A percentile compares a stretch with the other conserved stretches of the same genome.
These are phyloP conservation scores for Aptenodytes forsteri DNA, from an alignment of 2,113 vertebrate species.

Conservation along the genomic window DNA sequence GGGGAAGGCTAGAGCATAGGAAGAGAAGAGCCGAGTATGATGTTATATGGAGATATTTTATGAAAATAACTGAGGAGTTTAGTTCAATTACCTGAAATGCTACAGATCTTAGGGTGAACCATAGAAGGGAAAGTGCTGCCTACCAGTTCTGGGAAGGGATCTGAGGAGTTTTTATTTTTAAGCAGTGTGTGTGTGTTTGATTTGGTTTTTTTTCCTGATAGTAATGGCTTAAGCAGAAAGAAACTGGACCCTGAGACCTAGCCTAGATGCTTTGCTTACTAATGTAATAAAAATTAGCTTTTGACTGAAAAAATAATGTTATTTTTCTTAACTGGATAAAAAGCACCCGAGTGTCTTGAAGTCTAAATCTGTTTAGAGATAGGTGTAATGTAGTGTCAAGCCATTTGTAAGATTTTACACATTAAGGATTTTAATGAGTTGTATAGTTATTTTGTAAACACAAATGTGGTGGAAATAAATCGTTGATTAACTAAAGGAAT, in stretches of 20 bases:
- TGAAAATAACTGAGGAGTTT: neutral
- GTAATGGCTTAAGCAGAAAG: neutral
- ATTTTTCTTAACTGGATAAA: neutral
- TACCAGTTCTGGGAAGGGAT: neutral
- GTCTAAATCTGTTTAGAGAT: neutral
- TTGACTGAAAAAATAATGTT: neutral
- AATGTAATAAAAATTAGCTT: neutral
- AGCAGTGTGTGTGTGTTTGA: neutral
- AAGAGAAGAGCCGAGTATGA: neutral
- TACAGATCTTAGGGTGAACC: neutral
- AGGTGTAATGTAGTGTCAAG: neutral
- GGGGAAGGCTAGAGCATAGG: neutral
- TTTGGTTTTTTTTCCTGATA: neutral
- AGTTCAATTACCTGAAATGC: neutral
- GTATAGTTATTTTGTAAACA: neutral
- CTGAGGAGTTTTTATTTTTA: neutral
- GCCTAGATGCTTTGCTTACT: neutral
- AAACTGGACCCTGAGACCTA: neutral
- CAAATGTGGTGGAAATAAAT: neutral
- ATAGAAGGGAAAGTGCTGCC: neutral
- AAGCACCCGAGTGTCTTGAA: accelerated
- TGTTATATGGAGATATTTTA: neutral
- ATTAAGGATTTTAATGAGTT: neutral
- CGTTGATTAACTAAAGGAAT: neutral
- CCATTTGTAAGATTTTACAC: neutral